Evolutionary conservation across 2,113 vertebrate species (phyloP).

Genomic region (Myocastor coypus): DNA sequence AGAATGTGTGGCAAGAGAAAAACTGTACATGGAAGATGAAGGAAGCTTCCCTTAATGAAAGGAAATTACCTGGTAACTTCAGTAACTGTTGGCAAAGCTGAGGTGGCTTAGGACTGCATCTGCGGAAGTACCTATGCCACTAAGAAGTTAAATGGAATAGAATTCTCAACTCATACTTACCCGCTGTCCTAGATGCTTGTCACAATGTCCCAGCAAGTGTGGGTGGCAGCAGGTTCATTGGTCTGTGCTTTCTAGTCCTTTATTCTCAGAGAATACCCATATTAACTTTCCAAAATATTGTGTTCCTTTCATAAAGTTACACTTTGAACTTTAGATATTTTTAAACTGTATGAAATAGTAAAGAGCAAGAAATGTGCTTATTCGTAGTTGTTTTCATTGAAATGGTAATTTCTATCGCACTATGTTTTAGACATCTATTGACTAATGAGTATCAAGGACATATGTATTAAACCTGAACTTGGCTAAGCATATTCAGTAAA

Average conservation of each 20-base stretch:
- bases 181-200: not conserved
- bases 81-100: slow-evolving; percentile 1
- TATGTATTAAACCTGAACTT: slow-evolving; percentile 6
- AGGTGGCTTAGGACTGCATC: not conserved
- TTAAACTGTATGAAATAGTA: not conserved
- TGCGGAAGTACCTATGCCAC: not conserved
- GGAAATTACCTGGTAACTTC: not conserved
- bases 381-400: slow-evolving; percentile 22
- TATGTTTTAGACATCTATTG: slow-evolving; percentile 29
- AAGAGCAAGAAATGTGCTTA: not conserved
- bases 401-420: not conserved
- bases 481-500: not conserved
- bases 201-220: not conserved
- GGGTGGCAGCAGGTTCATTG: not conserved
- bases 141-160: slow-evolving; percentile 4
- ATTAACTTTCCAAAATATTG: not conserved
- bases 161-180: not conserved
- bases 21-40: not conserved
- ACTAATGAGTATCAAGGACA: not conserved
- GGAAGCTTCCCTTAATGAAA: slow-evolving; percentile 25
- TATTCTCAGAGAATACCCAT: not conserved
- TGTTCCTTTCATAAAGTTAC: not conserved
- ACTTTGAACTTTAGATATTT: slow-evolving; percentile 1
- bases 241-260: not conserved
- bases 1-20: not conserved